phyloP scores from a whole-genome alignment of 1,140 invertebrate species.

The Sipha flava region DNA sequence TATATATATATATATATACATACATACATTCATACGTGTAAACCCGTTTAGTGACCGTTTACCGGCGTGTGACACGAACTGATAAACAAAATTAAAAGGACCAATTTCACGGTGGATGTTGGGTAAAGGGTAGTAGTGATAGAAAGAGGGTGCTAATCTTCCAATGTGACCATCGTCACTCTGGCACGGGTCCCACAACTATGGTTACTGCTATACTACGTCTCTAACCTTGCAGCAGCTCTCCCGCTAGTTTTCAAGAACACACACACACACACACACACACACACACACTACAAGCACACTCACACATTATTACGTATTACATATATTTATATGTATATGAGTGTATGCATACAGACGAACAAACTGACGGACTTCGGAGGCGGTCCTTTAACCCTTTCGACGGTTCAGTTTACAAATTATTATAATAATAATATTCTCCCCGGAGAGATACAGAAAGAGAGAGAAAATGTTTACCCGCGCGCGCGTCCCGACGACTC shows the following conservation, averaged over 20 bases:
- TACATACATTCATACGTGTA: background rate
- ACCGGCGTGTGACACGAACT: conserved; percentile 20
- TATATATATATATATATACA: background rate
- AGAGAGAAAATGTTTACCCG: conserved; percentile 23
- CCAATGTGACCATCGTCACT: background rate
- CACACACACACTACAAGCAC: background rate
- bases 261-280: background rate
- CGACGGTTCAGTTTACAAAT: conserved; percentile 6
- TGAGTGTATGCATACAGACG: too few relatives aligned
- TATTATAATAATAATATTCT: conserved; percentile 1
- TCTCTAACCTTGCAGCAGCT: background rate
- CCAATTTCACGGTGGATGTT: background rate
- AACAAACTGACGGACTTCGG: background rate
- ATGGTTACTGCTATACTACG: too few relatives aligned
- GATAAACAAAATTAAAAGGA: conserved; percentile 29
- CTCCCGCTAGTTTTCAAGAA: background rate
- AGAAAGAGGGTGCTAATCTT: background rate
- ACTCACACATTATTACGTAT: too few relatives aligned
- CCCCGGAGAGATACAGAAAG: background rate
- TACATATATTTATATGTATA: too few relatives aligned
- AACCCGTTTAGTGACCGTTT: conserved; percentile 26
- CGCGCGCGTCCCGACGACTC: background rate
- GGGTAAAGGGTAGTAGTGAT: background rate
- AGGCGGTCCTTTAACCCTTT: conserved; percentile 11
- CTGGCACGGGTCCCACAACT: conserved; percentile 2